Conservation (phyloP, 2,797 vertebrate genomes). For the Falco naumanni region DNA sequence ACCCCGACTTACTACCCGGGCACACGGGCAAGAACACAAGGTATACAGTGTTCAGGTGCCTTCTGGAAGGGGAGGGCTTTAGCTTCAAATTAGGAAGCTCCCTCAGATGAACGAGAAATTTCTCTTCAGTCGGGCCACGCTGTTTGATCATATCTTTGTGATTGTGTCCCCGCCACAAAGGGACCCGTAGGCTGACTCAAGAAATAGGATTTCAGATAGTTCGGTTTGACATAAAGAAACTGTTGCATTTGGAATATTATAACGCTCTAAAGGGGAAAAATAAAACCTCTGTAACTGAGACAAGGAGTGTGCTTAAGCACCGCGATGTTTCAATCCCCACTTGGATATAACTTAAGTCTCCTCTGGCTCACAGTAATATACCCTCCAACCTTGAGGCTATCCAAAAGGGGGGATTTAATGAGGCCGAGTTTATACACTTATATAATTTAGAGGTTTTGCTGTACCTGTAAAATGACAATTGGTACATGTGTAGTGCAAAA, state of each 20-base stretch:
- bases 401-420: slow-evolving; percentile 25
- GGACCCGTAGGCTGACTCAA: slow-evolving; percentile 1
- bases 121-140: background rate
- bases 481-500: slow-evolving; percentile 71
- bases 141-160: slow-evolving; percentile 22
- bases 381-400: slow-evolving; percentile 7
- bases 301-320: slow-evolving; percentile 17
- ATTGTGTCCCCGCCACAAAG: slow-evolving; percentile 9
- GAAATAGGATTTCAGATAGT: slow-evolving; percentile 13
- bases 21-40: background rate
- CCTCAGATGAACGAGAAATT: slow-evolving; percentile 17
- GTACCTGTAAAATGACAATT: slow-evolving; percentile 68
- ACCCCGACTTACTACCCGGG: background rate
- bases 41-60: background rate
- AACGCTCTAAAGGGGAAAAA: slow-evolving; percentile 31
- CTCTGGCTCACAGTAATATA: slow-evolving; percentile 37
- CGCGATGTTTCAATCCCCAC: slow-evolving; percentile 13
- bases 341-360: slow-evolving; percentile 51
- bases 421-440: slow-evolving; percentile 50
- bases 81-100: slow-evolving; percentile 3
- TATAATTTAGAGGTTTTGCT: slow-evolving; percentile 59
- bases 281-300: slow-evolving; percentile 36
- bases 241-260: slow-evolving; percentile 24
- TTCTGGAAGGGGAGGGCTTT: background rate
- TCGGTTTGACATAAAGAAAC: slow-evolving; percentile 46